These are phyloP conservation scores for Bhutanitis thaidina DNA, from an alignment of 2,888 invertebrate genomes.

Conservation along the genomic window DNA sequence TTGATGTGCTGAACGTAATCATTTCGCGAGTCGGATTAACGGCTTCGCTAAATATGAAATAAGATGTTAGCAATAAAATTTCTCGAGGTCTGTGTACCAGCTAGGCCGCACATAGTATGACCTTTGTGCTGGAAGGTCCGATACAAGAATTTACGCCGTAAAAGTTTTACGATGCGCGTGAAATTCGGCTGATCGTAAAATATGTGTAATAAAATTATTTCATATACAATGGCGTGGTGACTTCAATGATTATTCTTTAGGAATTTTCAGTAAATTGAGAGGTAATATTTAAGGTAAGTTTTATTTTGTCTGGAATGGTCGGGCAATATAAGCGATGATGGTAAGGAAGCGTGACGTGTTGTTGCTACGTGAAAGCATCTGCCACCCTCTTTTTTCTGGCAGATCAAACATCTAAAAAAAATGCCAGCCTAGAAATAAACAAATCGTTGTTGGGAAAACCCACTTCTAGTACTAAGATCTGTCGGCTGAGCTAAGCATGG, in stretches of 20 bases:
- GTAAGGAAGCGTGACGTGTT: no score
- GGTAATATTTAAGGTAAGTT: not conserved
- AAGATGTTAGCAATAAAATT: slow-evolving; percentile 17
- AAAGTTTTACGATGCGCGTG: slow-evolving; percentile 23
- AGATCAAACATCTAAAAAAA: no score
- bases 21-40: slow-evolving; percentile 12
- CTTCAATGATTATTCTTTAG: slow-evolving; percentile 11
- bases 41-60: slow-evolving; percentile 19
- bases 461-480: no score
- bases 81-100: not conserved
- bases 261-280: slow-evolving; percentile 11
- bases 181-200: slow-evolving; percentile 28
- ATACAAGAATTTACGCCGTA: slow-evolving; percentile 39
- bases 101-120: not conserved
- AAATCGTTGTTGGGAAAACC: no score
- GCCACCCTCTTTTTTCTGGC: not conserved
- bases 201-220: slow-evolving; percentile 62
- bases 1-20: slow-evolving; percentile 12
- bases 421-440: no score
- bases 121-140: not conserved
- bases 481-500: no score
- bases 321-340: no score
- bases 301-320: no score
- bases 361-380: not conserved
- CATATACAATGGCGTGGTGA: slow-evolving; percentile 31